Evolutionary conservation across 2,797 vertebrate species (phyloP).

Genomic region (Crenichthys baileyi): DNA sequence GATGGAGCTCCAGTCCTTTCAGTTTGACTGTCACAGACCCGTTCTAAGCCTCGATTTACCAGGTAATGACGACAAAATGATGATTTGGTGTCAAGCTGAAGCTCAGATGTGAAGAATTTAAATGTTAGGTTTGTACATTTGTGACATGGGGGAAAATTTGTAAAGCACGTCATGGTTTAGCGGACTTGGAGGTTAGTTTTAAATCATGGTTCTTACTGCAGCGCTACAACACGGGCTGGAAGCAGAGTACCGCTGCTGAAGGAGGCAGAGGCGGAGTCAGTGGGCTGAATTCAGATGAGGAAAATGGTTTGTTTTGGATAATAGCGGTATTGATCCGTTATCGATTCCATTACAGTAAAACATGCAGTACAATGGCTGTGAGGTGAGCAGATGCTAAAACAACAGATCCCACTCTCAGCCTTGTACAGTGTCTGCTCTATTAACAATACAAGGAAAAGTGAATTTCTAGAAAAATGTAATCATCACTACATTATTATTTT

Average conservation of each 20-base stretch:
- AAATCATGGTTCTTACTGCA: slow-evolving; percentile 13
- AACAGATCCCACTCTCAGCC: slow-evolving; percentile 1
- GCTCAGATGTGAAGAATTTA: slow-evolving; percentile 27
- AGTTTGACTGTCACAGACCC: not conserved
- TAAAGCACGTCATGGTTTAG: not conserved
- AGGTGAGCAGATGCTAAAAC: not conserved
- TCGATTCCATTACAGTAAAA: slow-evolving; percentile 45
- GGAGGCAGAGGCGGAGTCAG: slow-evolving; percentile 29
- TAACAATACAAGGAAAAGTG: not conserved
- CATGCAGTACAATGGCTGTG: not conserved
- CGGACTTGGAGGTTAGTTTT: slow-evolving; percentile 8
- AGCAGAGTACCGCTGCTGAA: slow-evolving; percentile 26
- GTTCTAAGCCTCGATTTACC: slow-evolving; percentile 1
- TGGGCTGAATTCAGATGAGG: slow-evolving; percentile 39
- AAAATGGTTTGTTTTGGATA: slow-evolving; percentile 55
- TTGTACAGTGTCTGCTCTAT: not conserved
- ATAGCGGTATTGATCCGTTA: slow-evolving; percentile 49
- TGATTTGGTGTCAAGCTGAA: not conserved
- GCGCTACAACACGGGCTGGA: not conserved
- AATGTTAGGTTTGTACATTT: not conserved
- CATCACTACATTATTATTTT: not conserved
- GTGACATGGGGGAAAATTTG: not conserved
- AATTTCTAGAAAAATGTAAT: not conserved
- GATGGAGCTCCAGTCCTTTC: not conserved
- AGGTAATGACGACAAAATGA: slow-evolving; percentile 28